These are phyloP conservation scores for Peromyscus polionotus DNA, from an alignment of 2,113 vertebrate species.

Conservation along the genomic window DNA sequence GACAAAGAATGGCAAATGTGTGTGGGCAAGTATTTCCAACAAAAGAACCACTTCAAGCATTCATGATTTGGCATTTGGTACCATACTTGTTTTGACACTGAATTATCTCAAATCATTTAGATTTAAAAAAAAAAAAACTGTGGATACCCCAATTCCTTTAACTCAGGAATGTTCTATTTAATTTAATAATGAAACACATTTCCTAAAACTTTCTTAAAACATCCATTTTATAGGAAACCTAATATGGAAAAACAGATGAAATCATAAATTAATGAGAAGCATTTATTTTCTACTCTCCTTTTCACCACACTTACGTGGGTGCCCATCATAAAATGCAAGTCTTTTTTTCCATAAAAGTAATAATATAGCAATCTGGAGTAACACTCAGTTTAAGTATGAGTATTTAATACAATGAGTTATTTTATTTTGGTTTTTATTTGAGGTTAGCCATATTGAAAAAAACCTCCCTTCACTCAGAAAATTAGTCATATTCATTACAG, in stretches of 20 bases:
- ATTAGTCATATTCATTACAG: neutral
- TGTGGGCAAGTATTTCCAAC: neutral
- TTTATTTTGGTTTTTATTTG: constrained; percentile 17
- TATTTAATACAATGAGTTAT: neutral
- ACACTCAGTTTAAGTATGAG: neutral
- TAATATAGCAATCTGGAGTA: constrained; percentile 11
- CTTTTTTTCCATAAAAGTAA: neutral
- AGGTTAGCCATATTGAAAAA: neutral
- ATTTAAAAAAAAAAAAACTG: constrained; percentile 46
- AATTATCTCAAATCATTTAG: constrained; percentile 27
- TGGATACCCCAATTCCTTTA: constrained; percentile 10
- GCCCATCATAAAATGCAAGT: neutral
- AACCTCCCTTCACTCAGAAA: neutral
- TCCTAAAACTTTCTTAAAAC: neutral
- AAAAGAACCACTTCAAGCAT: neutral
- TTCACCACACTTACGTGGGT: neutral
- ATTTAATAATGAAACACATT: constrained; percentile 29
- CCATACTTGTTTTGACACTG: neutral
- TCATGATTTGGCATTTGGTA: neutral
- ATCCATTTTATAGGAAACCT: constrained; percentile 9
- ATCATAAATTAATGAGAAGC: neutral
- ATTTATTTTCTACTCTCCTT: constrained; percentile 28
- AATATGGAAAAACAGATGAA: constrained; percentile 22
- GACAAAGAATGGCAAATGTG: neutral
- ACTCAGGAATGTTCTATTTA: constrained; percentile 17